Evolutionary conservation across 2,888 invertebrate genomes (phyloP).

Genomic region (Pachliopta kotzebuea): DNA sequence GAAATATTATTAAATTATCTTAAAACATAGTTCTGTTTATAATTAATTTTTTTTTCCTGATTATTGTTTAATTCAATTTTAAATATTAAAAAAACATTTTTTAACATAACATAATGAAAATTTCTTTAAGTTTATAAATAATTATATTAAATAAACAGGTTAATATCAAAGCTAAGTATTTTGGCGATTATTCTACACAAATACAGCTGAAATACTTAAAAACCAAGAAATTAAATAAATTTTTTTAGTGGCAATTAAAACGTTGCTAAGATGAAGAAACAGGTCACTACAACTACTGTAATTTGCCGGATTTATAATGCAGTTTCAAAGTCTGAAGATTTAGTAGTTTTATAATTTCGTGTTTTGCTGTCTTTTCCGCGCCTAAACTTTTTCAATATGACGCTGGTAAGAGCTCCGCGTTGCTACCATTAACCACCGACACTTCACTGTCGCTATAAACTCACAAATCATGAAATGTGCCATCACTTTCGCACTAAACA

Average conservation of each 20-base stretch:
- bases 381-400: constrained; percentile 80
- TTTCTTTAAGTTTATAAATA: too few species aligned
- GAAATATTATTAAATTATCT: too few species aligned
- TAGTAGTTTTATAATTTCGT: constrained; percentile 25
- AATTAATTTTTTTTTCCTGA: too few species aligned
- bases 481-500: constrained; percentile 46
- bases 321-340: constrained; percentile 18
- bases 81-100: too few species aligned
- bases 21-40: too few species aligned
- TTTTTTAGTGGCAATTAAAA: background rate
- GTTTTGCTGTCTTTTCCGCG: constrained; percentile 51
- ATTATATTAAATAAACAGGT: too few species aligned
- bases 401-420: constrained; percentile 72
- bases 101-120: too few species aligned
- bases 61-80: too few species aligned
- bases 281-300: constrained; percentile 1
- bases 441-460: constrained; percentile 80
- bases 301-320: constrained; percentile 23
- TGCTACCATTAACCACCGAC: constrained; percentile 79
- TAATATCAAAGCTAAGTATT: too few species aligned
- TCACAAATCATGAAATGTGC: constrained; percentile 80
- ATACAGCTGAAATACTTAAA: too few species aligned
- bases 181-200: too few species aligned
- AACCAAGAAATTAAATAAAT: background rate
- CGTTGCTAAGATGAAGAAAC: background rate